A percentile compares a stretch with the other conserved stretches of the same genome.
These are phyloP conservation scores for Anthophora plumipes DNA, from an alignment of 2,888 invertebrate species.

Conservation along the genomic window DNA sequence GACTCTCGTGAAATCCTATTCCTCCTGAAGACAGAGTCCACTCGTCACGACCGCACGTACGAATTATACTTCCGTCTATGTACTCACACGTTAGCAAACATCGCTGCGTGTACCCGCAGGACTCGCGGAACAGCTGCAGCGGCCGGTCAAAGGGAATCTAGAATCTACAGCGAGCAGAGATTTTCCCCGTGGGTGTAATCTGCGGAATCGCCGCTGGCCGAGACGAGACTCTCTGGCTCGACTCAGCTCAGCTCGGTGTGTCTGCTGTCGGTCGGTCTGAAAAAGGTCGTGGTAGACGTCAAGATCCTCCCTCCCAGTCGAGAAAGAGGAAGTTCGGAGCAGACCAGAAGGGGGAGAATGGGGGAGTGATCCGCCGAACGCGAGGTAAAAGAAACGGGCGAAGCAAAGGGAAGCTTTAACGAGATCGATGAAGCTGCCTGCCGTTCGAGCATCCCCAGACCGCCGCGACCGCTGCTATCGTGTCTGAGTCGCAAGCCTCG, in stretches of 20 bases:
- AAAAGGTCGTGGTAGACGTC: constrained; percentile 42
- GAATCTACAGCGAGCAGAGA: constrained; percentile 58
- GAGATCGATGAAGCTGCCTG: constrained; percentile 78
- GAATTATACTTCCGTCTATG: background rate
- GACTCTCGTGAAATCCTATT: too few species aligned
- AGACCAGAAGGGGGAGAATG: background rate
- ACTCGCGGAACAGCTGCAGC: constrained; percentile 1
- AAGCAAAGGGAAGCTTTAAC: constrained; percentile 76
- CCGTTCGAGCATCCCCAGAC: constrained; percentile 50
- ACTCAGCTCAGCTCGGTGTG: too few species aligned
- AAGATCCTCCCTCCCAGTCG: constrained; percentile 29
- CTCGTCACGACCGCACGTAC: too few species aligned
- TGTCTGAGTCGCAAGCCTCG: constrained; percentile 25
- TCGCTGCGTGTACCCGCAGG: background rate
- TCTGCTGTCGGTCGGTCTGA: constrained; percentile 17
- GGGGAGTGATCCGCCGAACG: constrained; percentile 30
- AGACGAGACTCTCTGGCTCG: constrained; percentile 17
- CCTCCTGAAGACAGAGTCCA: too few species aligned
- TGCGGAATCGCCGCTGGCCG: constrained; percentile 61
- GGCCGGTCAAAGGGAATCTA: constrained; percentile 27
- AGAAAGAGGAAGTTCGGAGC: background rate
- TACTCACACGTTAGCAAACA: background rate
- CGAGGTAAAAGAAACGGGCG: constrained; percentile 65
- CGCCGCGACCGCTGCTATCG: constrained; percentile 39
- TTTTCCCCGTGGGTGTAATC: constrained; percentile 75